Percentiles rank a stretch among this genome's conserved stretches.
Conservation (phyloP, 2,113 vertebrate species). For the Nerophis lumbriciformis region DNA sequence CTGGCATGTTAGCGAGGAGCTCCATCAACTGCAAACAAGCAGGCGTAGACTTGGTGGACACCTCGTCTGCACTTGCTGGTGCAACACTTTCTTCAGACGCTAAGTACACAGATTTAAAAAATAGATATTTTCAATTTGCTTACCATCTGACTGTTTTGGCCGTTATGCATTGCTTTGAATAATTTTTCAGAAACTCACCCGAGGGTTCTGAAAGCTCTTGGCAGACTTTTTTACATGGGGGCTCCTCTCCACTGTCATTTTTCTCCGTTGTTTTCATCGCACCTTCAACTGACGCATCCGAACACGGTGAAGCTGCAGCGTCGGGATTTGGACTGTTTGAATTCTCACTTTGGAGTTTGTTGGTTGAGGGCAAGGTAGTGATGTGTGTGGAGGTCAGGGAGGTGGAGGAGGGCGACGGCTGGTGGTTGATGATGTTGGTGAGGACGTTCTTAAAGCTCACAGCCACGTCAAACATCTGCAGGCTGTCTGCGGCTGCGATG, state of each 20-base stretch:
- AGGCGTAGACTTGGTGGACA: slow-evolving; percentile 22
- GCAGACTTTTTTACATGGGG: slow-evolving; percentile 24
- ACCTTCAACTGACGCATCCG: neutral
- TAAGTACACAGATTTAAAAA: slow-evolving; percentile 5
- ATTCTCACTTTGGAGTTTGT: neutral
- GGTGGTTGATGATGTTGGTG: slow-evolving; percentile 69
- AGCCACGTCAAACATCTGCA: slow-evolving; percentile 91
- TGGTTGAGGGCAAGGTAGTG: neutral
- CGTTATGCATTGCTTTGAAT: neutral
- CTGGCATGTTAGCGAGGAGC: slow-evolving; percentile 65
- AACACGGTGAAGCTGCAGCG: neutral
- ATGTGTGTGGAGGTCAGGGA: neutral
- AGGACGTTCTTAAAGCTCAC: slow-evolving; percentile 83
- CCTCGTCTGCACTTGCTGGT: neutral
- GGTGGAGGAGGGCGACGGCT: neutral
- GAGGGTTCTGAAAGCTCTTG: slow-evolving; percentile 10
- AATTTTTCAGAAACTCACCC: slow-evolving; percentile 26
- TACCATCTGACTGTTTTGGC: neutral
- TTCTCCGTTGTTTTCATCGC: neutral
- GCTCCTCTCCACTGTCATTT: neutral
- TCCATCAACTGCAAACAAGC: slow-evolving; percentile 62
- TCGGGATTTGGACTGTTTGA: neutral
- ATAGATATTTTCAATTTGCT: neutral
- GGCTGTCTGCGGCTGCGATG: slow-evolving; percentile 79
- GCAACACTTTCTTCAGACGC: slow-evolving; percentile 2